Evolutionary conservation across 2,888 invertebrate genomes (phyloP), one percentile per base, ranked within the genome.

Genomic region (Tenthredo scrophulariae): DNA sequence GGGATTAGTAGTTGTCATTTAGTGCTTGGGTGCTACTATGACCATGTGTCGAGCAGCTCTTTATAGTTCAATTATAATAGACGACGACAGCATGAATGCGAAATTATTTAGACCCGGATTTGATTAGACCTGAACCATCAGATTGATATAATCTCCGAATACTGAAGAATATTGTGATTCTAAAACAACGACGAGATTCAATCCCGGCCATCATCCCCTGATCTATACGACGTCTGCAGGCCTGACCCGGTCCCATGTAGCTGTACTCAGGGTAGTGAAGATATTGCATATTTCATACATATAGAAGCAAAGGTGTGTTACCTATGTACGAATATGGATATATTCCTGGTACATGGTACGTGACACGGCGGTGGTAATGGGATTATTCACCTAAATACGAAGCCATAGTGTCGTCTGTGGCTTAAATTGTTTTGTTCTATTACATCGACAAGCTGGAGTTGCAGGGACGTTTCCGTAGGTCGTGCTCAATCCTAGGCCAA

Each of bases 371-470:
- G 1, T 62, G 89, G 89, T 93, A 93, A 93, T 92, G 91, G 91
- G 92, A 93, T 93, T 92, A 93, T 91, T 91, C 91, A 91, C 91
- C 92, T 92, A 92, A 93, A 93, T 93, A 92, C 92, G 93, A 93
- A 93, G 92, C 92, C 93, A 89, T 89, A 91, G 88, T 90, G 91
- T 90, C 92, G 92, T 92, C 90, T 89, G 91, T 91, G 91, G 92
- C 92, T 93, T 91, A 92, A 93, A 92, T 91, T 92, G 89, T 82
- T 82, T 82, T 82, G 82, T 82, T 82, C 82, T 82, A 67, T 82
- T 82, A 82, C 82, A 82, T 82, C 65, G 82, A 65, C 65, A 43
- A 43, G 82, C 82, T 65, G 43, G 29, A 22, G n/a, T 43, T 26
- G 37, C 74, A 74, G 50, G 43, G 26, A 77, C 46, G 75, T 77